A percentile compares a stretch with the other conserved stretches of the same genome.
phyloP scores from a whole-genome alignment of 2,888 invertebrate genomes.

The Parapristionchus giblindavisi region DNA sequence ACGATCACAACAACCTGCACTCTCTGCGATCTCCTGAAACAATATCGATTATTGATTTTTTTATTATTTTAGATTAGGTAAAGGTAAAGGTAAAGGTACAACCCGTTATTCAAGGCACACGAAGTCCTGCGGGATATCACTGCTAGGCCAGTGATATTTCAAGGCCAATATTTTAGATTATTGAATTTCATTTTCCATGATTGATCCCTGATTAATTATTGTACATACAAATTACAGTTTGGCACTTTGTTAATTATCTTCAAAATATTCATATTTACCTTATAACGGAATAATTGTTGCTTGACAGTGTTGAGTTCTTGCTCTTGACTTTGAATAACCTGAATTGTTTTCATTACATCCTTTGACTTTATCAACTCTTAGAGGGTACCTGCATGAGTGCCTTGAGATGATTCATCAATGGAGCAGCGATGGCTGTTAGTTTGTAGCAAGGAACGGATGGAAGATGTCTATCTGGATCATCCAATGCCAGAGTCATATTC shows the following conservation, averaged over 20 bases:
- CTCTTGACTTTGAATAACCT: constrained; percentile 64
- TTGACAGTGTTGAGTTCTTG: constrained; percentile 57
- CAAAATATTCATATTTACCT: no score
- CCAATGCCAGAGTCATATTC: constrained; percentile 46
- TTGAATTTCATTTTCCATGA: neutral
- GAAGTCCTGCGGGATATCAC: no score
- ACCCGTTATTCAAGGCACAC: no score
- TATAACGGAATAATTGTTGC: constrained; percentile 60
- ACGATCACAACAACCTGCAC: constrained; percentile 52
- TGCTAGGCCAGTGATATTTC: no score
- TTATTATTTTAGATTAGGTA: no score
- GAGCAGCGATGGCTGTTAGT: constrained; percentile 67
- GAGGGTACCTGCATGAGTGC: constrained; percentile 61
- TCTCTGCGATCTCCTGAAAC: constrained; percentile 53
- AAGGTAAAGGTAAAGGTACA: no score
- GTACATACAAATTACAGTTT: no score
- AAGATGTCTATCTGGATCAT: constrained; percentile 51
- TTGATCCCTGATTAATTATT: no score
- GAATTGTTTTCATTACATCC: neutral
- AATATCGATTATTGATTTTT: no score
- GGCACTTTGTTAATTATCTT: no score
- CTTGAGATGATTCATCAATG: constrained; percentile 69
- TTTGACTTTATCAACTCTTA: neutral
- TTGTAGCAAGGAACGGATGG: constrained; percentile 67
- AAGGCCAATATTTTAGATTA: neutral